These are phyloP conservation scores for Periophthalmodon schlosseri DNA, from an alignment of 2,113 vertebrate species.

Conservation along the genomic window DNA sequence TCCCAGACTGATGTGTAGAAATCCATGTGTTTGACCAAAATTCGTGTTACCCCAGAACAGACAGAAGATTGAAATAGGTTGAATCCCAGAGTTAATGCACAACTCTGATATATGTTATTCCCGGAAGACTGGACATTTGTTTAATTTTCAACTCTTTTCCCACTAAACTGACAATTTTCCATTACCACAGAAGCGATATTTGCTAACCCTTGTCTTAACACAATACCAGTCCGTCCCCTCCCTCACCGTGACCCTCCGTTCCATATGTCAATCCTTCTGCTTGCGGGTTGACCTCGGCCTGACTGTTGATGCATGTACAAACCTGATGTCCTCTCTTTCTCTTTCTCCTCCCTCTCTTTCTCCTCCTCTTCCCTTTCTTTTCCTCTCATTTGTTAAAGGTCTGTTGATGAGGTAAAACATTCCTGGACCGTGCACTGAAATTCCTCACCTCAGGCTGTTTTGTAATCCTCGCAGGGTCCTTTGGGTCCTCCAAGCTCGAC, in stretches of 20 bases:
- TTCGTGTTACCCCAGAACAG: no score
- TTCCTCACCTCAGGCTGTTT: conserved; percentile 32
- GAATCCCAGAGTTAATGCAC: no score
- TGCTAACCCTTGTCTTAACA: neutral
- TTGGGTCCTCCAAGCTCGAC: conserved; percentile 30
- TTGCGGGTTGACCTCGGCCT: conserved; percentile 57
- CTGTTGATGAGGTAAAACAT: conserved; percentile 52
- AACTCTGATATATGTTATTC: no score
- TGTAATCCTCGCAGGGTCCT: conserved; percentile 48
- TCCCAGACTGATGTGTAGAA: no score
- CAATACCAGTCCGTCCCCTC: neutral
- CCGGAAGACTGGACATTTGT: no score
- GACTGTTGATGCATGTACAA: conserved; percentile 57
- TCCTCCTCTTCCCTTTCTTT: neutral
- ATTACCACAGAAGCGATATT: no score
- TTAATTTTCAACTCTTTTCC: no score
- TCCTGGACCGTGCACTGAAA: conserved; percentile 41
- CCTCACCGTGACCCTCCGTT: conserved; percentile 45
- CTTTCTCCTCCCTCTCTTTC: neutral
- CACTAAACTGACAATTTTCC: no score
- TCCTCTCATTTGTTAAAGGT: conserved; percentile 36
- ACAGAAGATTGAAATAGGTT: no score
- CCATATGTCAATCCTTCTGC: conserved; percentile 62
- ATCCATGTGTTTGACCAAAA: no score
- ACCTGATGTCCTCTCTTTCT: conserved; percentile 3